Evolutionary conservation across 1,140 invertebrate genomes (phyloP).

Genomic region (Platorchestia sp.): DNA sequence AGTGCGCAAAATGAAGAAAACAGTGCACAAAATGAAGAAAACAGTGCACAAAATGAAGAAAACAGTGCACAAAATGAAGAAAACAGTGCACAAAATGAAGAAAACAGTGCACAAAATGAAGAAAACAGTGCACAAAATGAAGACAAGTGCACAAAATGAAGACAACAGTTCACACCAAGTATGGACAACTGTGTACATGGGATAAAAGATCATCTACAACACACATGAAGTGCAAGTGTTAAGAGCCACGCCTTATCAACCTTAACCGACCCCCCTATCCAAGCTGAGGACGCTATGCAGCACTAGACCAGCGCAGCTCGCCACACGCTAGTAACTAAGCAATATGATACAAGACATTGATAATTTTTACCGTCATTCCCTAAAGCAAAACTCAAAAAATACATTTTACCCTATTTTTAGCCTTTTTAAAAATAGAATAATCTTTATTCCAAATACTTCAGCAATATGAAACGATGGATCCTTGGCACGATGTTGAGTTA

Average conservation of each 20-base stretch:
- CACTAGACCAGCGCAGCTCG: background rate
- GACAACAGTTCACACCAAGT: no score
- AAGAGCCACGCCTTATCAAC: no score
- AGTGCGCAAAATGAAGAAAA: no score
- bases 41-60: no score
- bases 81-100: no score
- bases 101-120: no score
- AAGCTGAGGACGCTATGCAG: background rate
- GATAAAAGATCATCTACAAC: background rate
- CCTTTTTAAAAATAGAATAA: background rate
- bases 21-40: no score
- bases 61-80: no score
- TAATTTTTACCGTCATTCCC: background rate
- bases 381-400: background rate
- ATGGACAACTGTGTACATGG: no score
- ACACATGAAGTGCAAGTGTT: background rate
- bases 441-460: background rate
- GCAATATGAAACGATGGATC: background rate
- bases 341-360: background rate
- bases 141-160: background rate
- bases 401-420: background rate
- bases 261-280: background rate
- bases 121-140: background rate
- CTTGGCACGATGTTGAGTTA: background rate
- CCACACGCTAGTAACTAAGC: background rate